Base-by-base conservation (phyloP, 2,113 vertebrate species). In the Desmodus rotundus region DNA sequence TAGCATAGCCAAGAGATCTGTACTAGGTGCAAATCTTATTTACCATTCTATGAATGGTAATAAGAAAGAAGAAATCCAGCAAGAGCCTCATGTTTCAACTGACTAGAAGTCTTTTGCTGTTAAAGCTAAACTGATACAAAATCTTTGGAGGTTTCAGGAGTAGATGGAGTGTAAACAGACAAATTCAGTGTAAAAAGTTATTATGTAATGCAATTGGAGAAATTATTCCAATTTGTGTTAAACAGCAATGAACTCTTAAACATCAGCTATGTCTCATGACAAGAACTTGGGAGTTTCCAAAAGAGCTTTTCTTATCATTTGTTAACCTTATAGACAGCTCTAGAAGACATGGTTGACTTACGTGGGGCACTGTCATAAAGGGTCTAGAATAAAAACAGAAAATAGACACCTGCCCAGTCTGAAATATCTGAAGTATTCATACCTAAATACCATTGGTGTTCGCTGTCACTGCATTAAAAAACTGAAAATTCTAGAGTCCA, bases 51-150 rank as follows among this genome's bases (percentile, higher is more conserved):
- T 54, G 80, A 89, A 87, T 77, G 24, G 52, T 82, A 96, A 90
- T 85, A 36, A 90, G n/a, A n/a, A 92, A 86, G 20, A 89, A 92
- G 45, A 91, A 94, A 96, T 65, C 94, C 70, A 72, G 17, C 41
- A 16, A 83, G 68, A 83, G 41, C 7, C 83, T 86, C 58, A 33
- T 61, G 15, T 93, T 89, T 90, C 65, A 65, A 87, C 1, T 58
- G 80, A 70, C 38, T 87, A 8, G 11, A 58, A 43, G 8, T 72
- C 58, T 83, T 89, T 83, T 67, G 26, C 8, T 80, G 22, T 84
- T 85, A 97, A 97, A 95, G 33, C 8, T n/a, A 92, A 87, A 61
- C 67, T 76, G n/a, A 91, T 47, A 74, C 50, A 87, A 95, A 84
- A 80, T 82, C 68, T 86, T 70, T 14, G 4, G 45, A 77, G 17